Percentiles rank a stretch among this genome's conserved stretches.
Conservation (phyloP, 2,888 invertebrate genomes). For the Lepidocyrtinus sp. region DNA sequence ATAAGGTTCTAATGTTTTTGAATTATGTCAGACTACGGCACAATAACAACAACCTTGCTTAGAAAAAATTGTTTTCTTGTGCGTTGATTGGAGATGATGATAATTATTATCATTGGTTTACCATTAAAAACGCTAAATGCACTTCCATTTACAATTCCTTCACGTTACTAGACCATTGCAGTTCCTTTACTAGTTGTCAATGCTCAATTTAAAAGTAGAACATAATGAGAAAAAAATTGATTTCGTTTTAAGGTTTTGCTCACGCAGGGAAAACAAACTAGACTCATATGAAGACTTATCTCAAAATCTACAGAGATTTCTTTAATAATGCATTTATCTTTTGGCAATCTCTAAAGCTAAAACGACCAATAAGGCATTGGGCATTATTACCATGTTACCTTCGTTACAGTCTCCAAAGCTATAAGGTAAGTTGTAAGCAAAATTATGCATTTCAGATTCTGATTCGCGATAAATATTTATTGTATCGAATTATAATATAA, state of each 20-base stretch:
- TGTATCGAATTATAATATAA: neutral
- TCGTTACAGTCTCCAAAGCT: neutral
- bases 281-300: neutral
- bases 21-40: slow-evolving; percentile 49
- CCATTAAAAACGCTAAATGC: neutral
- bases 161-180: too few species aligned
- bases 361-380: neutral
- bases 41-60: neutral
- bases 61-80: slow-evolving; percentile 10
- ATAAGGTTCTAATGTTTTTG: slow-evolving; percentile 60
- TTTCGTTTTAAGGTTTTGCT: too few species aligned
- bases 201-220: too few species aligned
- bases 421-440: neutral
- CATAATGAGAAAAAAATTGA: too few species aligned
- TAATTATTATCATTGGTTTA: neutral
- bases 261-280: neutral
- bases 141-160: too few species aligned
- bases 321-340: neutral
- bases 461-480: slow-evolving; percentile 4
- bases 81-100: slow-evolving; percentile 8
- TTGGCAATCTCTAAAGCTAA: neutral
- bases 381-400: neutral
- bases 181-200: too few species aligned
- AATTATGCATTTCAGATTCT: neutral
- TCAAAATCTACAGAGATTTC: slow-evolving; percentile 2